These are phyloP conservation scores for Mormyrops boulengeri DNA, from an alignment of 2,797 vertebrate species.

Conservation along the genomic window DNA sequence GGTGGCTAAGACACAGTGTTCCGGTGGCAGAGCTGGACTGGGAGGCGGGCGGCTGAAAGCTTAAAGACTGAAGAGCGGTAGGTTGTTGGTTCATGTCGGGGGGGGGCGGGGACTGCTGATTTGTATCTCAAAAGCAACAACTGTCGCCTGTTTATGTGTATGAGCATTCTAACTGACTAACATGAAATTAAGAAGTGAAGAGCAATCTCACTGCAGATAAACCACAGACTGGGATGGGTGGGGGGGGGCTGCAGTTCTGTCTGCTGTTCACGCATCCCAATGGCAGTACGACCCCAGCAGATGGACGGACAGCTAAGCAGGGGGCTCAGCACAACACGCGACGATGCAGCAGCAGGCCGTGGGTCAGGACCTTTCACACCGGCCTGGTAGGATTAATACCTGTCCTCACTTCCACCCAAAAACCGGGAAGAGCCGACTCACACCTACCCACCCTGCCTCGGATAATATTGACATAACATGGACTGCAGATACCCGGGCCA, in stretches of 20 bases:
- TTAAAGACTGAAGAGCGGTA: neutral
- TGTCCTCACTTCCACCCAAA: constrained; percentile 19
- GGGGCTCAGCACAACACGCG: neutral
- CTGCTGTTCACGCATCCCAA: neutral
- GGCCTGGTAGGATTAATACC: neutral
- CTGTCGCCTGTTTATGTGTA: neutral
- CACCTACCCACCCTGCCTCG: constrained; percentile 13
- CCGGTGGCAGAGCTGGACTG: neutral
- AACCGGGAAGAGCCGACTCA: neutral
- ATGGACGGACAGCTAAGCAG: neutral
- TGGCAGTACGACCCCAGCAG: neutral
- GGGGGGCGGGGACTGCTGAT: neutral
- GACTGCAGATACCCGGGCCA: constrained; percentile 1
- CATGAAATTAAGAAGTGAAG: neutral
- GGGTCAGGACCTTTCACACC: neutral
- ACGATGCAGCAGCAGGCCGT: neutral
- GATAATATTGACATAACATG: constrained; percentile 36
- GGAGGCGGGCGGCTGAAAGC: neutral
- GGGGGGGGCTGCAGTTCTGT: neutral
- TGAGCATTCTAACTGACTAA: neutral
- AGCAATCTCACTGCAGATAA: neutral
- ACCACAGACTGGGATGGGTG: neutral
- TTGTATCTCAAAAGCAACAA: neutral
- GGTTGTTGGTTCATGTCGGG: neutral
- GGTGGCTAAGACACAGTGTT: neutral